Evolutionary conservation across 2,113 vertebrate species (phyloP).

Genomic region (Isurus oxyrinchus): DNA sequence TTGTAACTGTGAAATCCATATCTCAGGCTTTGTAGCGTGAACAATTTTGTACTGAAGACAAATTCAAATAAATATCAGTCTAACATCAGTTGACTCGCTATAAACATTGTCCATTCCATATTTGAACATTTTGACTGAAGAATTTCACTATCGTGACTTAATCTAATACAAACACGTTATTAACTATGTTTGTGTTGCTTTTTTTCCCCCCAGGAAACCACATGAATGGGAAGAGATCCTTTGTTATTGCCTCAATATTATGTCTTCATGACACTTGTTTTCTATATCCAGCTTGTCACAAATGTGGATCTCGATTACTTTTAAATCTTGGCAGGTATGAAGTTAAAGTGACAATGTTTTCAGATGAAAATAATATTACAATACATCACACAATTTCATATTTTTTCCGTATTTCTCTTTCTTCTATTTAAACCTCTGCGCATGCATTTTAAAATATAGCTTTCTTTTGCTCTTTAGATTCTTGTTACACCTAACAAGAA

Average conservation of each 20-base stretch:
- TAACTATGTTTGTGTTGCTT: constrained; percentile 1
- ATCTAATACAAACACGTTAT: not conserved
- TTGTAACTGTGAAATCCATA: not conserved
- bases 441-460: no score
- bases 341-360: not conserved
- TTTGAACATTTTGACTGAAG: not conserved
- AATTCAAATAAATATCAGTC: not conserved
- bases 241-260: constrained; percentile 64
- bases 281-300: constrained; percentile 63
- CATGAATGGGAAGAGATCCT: constrained; percentile 54
- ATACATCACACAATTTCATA: not conserved
- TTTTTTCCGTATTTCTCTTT: not conserved
- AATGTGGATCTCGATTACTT: constrained; percentile 58
- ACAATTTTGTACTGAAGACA: not conserved
- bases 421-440: constrained; percentile 40
- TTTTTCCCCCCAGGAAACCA: constrained; percentile 41
- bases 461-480: not conserved
- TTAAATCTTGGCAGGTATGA: constrained; percentile 54
- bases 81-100: not conserved
- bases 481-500: not conserved
- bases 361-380: constrained; percentile 5
- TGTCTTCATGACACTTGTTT: constrained; percentile 63
- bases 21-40: not conserved
- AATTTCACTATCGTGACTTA: not conserved
- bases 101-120: not conserved